Evolutionary conservation across 2,113 vertebrate genomes (phyloP).

Genomic region (Bostrychus sinensis): DNA sequence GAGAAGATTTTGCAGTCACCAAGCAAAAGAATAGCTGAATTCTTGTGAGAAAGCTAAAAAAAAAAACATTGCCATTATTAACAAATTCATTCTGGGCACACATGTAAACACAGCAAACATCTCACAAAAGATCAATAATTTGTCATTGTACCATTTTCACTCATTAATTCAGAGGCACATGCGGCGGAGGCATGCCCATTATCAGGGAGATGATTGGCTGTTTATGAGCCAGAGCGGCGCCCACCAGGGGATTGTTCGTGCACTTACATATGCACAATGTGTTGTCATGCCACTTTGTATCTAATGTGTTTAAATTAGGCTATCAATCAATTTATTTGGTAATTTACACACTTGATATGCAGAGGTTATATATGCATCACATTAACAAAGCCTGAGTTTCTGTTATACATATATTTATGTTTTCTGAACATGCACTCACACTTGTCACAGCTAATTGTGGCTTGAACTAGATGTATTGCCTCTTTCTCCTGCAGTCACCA

Average conservation of each 20-base stretch:
- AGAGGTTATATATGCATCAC: not conserved
- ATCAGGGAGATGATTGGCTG: not conserved
- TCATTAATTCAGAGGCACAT: conserved; percentile 4
- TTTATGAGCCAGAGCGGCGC: not conserved
- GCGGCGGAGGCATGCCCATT: not conserved
- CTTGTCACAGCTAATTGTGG: not conserved
- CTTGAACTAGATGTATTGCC: not conserved
- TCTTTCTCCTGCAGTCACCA: not conserved
- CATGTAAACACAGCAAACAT: conserved; percentile 3
- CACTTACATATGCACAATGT: conserved; percentile 4
- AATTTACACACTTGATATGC: not conserved
- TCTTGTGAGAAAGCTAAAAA: too few relatives aligned
- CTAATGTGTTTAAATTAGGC: not conserved
- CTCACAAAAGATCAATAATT: conserved; percentile 1
- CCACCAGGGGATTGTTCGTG: not conserved
- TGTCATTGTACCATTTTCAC: conserved; percentile 5
- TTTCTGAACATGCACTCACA: not conserved
- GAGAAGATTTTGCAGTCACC: not conserved
- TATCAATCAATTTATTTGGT: not conserved
- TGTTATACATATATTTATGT: not conserved
- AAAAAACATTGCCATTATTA: not conserved
- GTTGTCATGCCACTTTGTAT: not conserved
- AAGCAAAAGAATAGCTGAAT: not conserved
- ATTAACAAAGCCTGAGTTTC: not conserved
- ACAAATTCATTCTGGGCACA: not conserved